These are phyloP conservation scores for Caenorhabditis sp. DNA, from an alignment of 2,888 invertebrate species.

Conservation along the genomic window DNA sequence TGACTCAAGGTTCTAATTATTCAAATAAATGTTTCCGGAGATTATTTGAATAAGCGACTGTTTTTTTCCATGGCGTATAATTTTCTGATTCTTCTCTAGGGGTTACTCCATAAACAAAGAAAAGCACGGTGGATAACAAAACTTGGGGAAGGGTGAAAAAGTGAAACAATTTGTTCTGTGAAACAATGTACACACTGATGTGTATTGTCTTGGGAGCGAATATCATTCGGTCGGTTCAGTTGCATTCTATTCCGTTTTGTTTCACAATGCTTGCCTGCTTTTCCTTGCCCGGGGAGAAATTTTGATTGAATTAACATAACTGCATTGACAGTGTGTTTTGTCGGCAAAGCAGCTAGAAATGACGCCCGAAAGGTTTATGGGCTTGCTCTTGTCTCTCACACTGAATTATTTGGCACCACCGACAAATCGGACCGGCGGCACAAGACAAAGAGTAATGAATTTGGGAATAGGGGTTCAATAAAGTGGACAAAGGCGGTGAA, in stretches of 20 bases:
- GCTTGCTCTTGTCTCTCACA: constrained; percentile 7
- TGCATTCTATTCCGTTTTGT: constrained; percentile 17
- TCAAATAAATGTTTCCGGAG: constrained; percentile 16
- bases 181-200: background rate
- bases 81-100: background rate
- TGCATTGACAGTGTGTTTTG: constrained; percentile 54
- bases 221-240: background rate
- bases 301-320: constrained; percentile 61
- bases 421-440: constrained; percentile 30
- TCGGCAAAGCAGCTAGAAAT: constrained; percentile 41
- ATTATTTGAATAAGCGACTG: constrained; percentile 10
- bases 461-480: constrained; percentile 49
- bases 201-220: constrained; percentile 41
- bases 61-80: background rate
- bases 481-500: constrained; percentile 29
- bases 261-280: background rate
- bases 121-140: no score
- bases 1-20: constrained; percentile 27
- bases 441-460: constrained; percentile 58
- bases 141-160: no score
- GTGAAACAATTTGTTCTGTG: background rate
- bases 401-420: constrained; percentile 44
- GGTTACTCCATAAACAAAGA: no score
- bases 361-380: constrained; percentile 46
- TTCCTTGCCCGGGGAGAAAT: background rate